Conservation (phyloP, 1,140 invertebrate genomes). For the Ganaspis sp. region DNA sequence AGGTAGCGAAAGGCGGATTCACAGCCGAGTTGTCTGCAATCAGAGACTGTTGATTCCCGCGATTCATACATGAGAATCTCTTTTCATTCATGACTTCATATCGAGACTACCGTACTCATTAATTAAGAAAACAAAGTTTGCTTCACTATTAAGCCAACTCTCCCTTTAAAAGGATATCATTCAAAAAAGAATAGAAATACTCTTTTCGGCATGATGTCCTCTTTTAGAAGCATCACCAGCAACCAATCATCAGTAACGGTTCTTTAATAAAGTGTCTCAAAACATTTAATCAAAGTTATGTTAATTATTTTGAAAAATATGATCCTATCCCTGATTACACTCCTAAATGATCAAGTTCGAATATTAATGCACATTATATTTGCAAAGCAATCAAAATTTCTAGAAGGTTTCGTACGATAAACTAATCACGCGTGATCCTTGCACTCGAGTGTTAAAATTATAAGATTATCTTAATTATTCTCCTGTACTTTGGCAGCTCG, state of each 20-base stretch:
- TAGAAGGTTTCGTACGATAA: not conserved
- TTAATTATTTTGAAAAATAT: not conserved
- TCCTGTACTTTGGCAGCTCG: not conserved
- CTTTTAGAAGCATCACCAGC: not conserved
- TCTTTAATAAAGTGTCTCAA: not conserved
- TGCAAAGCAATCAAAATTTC: constrained; percentile 14
- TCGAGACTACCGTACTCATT: constrained; percentile 51
- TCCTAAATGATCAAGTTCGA: constrained; percentile 6
- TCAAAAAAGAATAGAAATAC: no score
- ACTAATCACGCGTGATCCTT: constrained; percentile 15
- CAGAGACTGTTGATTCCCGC: constrained; percentile 45
- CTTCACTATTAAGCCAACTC: not conserved
- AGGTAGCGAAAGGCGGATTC: constrained; percentile 54
- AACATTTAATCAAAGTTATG: not conserved
- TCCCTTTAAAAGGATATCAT: not conserved
- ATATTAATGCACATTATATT: constrained; percentile 16
- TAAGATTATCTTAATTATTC: constrained; percentile 1
- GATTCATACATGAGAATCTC: constrained; percentile 55
- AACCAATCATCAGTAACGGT: not conserved
- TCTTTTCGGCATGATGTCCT: no score
- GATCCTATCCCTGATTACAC: not conserved
- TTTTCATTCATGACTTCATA: constrained; percentile 61
- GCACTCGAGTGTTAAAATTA: constrained; percentile 24
- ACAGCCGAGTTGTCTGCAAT: constrained; percentile 56
- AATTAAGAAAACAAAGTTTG: constrained; percentile 46